These are phyloP conservation scores for Synanthedon formicaeformis DNA, from an alignment of 2,888 invertebrate genomes.

Conservation along the genomic window DNA sequence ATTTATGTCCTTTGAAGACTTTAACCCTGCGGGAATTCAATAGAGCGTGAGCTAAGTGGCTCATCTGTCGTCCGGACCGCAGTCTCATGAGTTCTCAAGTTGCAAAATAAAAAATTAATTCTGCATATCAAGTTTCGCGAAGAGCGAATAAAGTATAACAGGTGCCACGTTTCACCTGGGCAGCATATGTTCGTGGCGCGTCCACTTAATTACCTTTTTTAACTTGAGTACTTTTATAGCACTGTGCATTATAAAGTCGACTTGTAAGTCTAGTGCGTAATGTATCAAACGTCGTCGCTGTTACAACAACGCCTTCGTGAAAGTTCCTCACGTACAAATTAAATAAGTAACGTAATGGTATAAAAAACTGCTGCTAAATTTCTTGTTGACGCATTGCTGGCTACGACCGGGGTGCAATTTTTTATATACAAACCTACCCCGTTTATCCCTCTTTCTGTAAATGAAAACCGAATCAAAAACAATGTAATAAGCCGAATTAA, in stretches of 20 bases:
- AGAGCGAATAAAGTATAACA: slow-evolving; percentile 42
- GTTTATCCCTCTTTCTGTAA: too few relatives aligned
- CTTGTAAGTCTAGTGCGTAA: too few relatives aligned
- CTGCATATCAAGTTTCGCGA: slow-evolving; percentile 58
- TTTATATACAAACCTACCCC: too few relatives aligned
- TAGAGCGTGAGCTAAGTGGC: slow-evolving; percentile 52
- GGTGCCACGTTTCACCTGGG: slow-evolving; percentile 57
- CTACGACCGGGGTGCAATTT: too few relatives aligned
- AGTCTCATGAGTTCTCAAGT: slow-evolving; percentile 46
- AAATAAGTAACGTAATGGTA: too few relatives aligned
- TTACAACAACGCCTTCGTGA: too few relatives aligned
- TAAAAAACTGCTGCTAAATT: too few relatives aligned
- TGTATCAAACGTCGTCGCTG: too few relatives aligned
- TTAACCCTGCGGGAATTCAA: slow-evolving; percentile 32
- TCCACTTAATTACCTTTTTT: slow-evolving; percentile 36
- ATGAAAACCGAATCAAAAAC: too few relatives aligned
- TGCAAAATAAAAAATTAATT: slow-evolving; percentile 46
- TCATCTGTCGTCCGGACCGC: slow-evolving; percentile 44
- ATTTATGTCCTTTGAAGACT: slow-evolving; percentile 3
- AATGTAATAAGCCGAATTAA: too few relatives aligned
- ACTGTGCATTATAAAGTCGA: background rate
- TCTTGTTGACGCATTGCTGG: too few relatives aligned
- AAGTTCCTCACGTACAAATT: too few relatives aligned
- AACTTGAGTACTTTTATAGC: background rate
- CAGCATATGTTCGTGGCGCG: slow-evolving; percentile 48